These are phyloP conservation scores for Bibio marci DNA, from an alignment of 2,888 invertebrate species.

Conservation along the genomic window DNA sequence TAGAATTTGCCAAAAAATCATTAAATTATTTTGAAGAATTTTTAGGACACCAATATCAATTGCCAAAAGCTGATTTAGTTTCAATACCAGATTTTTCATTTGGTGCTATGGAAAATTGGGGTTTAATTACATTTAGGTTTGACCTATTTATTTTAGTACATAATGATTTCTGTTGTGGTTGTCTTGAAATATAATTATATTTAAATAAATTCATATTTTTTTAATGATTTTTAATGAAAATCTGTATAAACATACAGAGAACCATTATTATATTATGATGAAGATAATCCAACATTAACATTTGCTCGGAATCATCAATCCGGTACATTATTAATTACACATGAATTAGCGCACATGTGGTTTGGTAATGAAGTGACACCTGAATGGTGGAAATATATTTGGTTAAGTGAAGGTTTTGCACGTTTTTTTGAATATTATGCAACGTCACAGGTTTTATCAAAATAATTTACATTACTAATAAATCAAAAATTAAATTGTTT, in stretches of 20 bases:
- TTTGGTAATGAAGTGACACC: constrained; percentile 50
- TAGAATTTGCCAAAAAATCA: constrained; percentile 33
- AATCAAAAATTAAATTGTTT: no score
- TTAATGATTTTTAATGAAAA: no score
- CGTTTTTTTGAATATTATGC: constrained; percentile 47
- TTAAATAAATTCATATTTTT: no score
- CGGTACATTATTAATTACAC: constrained; percentile 32
- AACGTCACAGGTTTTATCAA: constrained; percentile 25
- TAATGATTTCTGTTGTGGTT: not conserved
- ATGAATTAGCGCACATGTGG: constrained; percentile 48
- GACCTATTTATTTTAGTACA: constrained; percentile 7
- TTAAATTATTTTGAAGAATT: constrained; percentile 34
- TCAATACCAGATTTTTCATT: constrained; percentile 39
- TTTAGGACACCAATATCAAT: constrained; percentile 34
- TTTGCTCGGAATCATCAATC: constrained; percentile 21
- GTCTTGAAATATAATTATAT: not conserved
- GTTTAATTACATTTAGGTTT: constrained; percentile 37
- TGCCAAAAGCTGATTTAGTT: constrained; percentile 38
- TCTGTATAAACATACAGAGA: no score
- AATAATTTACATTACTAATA: no score
- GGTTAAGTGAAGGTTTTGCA: constrained; percentile 50
- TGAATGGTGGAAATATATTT: constrained; percentile 43
- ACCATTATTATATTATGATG: not conserved
- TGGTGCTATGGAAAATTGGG: constrained; percentile 39
- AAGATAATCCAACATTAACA: not conserved